A percentile compares a stretch with the other conserved stretches of the same genome.
Conservation (phyloP, 2,113 vertebrate genomes). For the Dicrurus megarhynchus region DNA sequence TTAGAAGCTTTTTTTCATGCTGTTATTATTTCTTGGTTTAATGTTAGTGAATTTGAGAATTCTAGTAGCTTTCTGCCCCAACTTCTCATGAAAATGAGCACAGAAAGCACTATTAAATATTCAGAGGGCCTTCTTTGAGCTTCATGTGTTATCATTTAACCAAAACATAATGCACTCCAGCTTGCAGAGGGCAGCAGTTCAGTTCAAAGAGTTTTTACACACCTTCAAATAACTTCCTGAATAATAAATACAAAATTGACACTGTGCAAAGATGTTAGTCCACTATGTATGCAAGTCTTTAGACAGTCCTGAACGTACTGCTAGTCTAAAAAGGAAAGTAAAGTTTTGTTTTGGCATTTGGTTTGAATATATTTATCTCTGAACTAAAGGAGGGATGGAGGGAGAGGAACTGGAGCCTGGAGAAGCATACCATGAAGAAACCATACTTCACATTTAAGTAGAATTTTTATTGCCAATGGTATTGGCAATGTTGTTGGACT, state of each 20-base stretch:
- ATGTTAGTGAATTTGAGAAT: neutral
- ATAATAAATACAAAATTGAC: neutral
- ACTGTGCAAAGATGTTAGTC: neutral
- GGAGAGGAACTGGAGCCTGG: neutral
- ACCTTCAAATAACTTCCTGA: neutral
- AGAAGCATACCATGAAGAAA: neutral
- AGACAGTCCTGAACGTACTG: neutral
- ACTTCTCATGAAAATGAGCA: neutral
- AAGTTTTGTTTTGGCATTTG: neutral
- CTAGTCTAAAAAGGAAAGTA: neutral
- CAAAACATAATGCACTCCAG: neutral
- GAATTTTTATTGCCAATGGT: neutral
- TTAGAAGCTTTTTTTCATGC: neutral
- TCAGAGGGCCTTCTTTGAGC: neutral
- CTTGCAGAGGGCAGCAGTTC: neutral
- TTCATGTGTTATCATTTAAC: neutral
- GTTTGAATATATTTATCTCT: neutral
- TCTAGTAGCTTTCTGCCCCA: neutral
- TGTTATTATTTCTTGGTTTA: neutral
- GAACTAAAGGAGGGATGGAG: neutral
- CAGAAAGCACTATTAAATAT: neutral
- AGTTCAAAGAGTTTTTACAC: neutral
- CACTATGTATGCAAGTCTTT: neutral
- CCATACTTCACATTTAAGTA: neutral
- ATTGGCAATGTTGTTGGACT: neutral